Conservation (phyloP, 2,888 invertebrate genomes). For the Limnephilus auricula region DNA sequence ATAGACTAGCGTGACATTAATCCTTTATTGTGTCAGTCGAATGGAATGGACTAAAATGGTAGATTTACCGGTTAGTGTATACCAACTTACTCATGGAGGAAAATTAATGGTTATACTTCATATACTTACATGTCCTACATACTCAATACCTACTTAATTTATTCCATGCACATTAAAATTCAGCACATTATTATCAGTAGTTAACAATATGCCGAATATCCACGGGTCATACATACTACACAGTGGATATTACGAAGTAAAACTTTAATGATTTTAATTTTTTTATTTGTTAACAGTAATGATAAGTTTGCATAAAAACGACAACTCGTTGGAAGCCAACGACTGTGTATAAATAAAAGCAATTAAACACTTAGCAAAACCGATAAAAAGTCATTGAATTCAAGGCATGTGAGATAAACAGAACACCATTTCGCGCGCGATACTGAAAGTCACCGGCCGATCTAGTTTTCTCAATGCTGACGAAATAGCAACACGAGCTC, state of each 20-base stretch:
- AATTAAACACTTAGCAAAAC: slow-evolving; percentile 18
- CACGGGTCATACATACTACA: too few species aligned
- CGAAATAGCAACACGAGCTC: slow-evolving; percentile 41
- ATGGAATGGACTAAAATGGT: not conserved
- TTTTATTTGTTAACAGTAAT: not conserved
- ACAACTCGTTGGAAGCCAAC: not conserved
- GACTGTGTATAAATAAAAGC: not conserved
- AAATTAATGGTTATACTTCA: not conserved
- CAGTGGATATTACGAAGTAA: too few species aligned
- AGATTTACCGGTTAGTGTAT: not conserved
- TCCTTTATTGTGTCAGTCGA: not conserved
- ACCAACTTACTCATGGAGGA: not conserved
- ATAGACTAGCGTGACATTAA: not conserved
- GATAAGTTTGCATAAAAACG: not conserved
- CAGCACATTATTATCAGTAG: not conserved
- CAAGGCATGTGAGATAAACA: slow-evolving; percentile 22
- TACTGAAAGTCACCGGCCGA: slow-evolving; percentile 32
- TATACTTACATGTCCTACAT: not conserved
- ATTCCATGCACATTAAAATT: not conserved
- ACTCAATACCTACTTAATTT: not conserved
- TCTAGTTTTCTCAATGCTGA: slow-evolving; percentile 44
- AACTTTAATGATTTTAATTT: not conserved
- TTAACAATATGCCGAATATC: not conserved
- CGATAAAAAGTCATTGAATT: slow-evolving; percentile 24
- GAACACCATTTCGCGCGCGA: slow-evolving; percentile 4